Evolutionary conservation across 2,797 vertebrate genomes (phyloP).

Genomic region (Hemibagrus guttatus): DNA sequence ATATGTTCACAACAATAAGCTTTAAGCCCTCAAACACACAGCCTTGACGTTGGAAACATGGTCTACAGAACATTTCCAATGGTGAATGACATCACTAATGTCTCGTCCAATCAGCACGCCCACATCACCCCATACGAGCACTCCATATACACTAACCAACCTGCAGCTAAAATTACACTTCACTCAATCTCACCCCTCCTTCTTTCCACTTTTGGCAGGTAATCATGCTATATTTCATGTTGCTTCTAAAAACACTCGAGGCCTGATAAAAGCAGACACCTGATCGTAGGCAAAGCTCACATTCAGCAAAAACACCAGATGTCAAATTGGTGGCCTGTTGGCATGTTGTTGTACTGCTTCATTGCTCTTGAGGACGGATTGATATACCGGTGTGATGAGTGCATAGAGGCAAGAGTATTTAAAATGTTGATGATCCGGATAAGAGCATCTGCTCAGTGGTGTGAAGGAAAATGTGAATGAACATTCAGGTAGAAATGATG

Average conservation of each 20-base stretch:
- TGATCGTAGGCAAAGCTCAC: not conserved
- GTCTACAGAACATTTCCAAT: constrained; percentile 48
- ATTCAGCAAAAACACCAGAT: constrained; percentile 28
- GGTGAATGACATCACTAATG: constrained; percentile 47
- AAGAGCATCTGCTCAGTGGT: not conserved
- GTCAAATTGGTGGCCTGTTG: constrained; percentile 15
- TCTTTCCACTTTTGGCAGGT: constrained; percentile 31
- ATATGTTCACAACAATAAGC: constrained; percentile 38
- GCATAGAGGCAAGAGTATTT: not conserved
- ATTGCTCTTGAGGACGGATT: not conserved
- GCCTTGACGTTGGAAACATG: constrained; percentile 52
- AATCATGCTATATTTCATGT: not conserved
- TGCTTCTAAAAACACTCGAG: constrained; percentile 4
- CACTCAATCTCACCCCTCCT: constrained; percentile 23
- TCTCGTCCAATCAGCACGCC: constrained; percentile 39
- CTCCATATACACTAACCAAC: not conserved
- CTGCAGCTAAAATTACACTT: constrained; percentile 35
- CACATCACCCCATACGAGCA: not conserved
- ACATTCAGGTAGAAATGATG: not conserved
- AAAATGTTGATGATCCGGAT: not conserved
- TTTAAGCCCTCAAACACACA: constrained; percentile 17
- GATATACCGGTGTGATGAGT: not conserved
- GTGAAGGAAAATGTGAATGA: not conserved
- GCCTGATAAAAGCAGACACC: constrained; percentile 6
- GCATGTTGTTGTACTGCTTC: constrained; percentile 8